Evolutionary conservation across 1,140 invertebrate species (phyloP).

Genomic region (Sarcophaga bullata): DNA sequence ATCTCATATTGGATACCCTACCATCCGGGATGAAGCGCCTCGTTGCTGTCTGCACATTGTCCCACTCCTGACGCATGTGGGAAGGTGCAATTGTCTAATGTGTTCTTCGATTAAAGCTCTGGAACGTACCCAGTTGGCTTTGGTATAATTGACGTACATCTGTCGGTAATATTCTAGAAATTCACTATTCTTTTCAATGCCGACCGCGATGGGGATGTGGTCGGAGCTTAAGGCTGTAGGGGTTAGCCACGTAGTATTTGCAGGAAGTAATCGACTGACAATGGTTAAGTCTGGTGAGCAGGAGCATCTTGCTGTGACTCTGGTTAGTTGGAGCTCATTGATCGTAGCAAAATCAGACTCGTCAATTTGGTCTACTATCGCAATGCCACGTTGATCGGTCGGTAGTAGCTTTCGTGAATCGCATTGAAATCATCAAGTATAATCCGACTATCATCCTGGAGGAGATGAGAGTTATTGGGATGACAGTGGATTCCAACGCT

Average conservation of each 20-base stretch:
- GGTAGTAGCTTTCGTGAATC: not conserved
- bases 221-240: not conserved
- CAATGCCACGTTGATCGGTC: not conserved
- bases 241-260: not conserved
- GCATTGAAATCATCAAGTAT: not conserved
- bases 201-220: not conserved
- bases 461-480: not conserved
- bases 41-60: no score
- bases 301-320: not conserved
- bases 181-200: not conserved
- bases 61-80: no score
- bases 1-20: no score
- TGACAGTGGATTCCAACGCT: not conserved
- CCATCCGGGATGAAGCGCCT: no score
- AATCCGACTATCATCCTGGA: not conserved
- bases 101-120: no score
- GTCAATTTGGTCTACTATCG: not conserved
- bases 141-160: no score
- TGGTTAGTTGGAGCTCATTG: not conserved
- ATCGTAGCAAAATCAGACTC: not conserved
- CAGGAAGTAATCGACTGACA: not conserved
- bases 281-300: not conserved
- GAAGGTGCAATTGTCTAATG: no score
- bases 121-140: no score
- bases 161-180: not conserved